phyloP scores from a whole-genome alignment of 2,797 vertebrate species.

The Petrocephalus schoutedeni region DNA sequence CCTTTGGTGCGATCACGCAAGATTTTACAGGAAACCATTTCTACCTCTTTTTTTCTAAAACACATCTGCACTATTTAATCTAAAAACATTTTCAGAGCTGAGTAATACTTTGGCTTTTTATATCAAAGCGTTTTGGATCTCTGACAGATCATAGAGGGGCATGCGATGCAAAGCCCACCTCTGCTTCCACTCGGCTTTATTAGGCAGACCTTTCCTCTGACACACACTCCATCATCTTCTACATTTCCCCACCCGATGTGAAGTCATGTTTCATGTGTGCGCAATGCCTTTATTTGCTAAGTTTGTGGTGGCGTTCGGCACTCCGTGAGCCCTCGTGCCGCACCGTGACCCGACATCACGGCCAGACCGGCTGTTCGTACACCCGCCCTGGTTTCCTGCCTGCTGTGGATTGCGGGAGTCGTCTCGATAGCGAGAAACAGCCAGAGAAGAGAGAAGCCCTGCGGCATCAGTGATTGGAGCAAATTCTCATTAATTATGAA shows the following conservation, averaged over 20 bases:
- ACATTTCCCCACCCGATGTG: not conserved
- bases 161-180: not conserved
- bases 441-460: not conserved
- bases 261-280: not conserved
- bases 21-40: constrained; percentile 4
- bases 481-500: constrained; percentile 9
- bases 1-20: not conserved
- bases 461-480: not conserved
- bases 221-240: not conserved
- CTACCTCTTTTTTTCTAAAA: not conserved
- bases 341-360: not conserved
- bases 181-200: not conserved
- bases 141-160: not conserved
- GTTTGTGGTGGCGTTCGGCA: not conserved
- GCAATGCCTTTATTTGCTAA: too few relatives aligned
- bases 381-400: not conserved
- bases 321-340: not conserved
- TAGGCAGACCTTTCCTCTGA: not conserved
- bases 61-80: not conserved
- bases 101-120: not conserved
- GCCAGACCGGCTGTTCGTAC: not conserved
- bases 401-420: not conserved
- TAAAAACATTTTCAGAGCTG: constrained; percentile 3
- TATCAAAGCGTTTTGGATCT: not conserved
- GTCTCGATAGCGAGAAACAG: not conserved